Evolutionary conservation across 2,797 vertebrate species (phyloP).

Genomic region (Phataginus tetradactyla): DNA sequence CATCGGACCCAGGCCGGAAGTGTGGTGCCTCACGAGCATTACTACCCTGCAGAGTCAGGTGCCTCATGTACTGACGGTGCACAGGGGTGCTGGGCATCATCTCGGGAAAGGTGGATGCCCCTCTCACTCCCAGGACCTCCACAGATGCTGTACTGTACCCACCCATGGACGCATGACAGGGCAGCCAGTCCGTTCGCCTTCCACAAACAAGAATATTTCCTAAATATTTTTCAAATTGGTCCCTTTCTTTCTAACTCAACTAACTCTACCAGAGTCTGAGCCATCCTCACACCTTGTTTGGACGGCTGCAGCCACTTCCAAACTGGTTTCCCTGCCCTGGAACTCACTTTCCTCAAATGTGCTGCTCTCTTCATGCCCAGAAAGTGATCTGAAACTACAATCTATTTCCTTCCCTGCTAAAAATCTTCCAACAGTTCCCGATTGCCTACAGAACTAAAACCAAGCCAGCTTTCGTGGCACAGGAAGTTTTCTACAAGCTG

Average conservation of each 20-base stretch:
- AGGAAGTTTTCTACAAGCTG: background rate
- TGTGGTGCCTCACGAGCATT: conserved; percentile 7
- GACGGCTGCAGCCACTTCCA: background rate
- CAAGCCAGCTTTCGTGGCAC: background rate
- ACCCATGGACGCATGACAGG: background rate
- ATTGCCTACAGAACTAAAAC: background rate
- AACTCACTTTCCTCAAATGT: background rate
- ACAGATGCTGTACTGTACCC: background rate
- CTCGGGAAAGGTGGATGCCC: background rate
- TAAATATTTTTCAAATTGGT: background rate
- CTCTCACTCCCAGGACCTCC: background rate
- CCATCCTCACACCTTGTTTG: background rate
- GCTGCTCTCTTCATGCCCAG: background rate
- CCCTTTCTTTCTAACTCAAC: background rate
- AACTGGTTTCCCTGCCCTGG: background rate
- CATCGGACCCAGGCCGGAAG: conserved; percentile 51
- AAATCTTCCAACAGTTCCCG: background rate
- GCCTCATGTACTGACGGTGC: conserved; percentile 31
- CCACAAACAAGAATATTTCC: background rate
- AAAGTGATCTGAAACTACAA: background rate
- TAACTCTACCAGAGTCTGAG: background rate
- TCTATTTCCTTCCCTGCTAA: background rate
- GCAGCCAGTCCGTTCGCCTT: background rate
- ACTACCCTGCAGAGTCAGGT: background rate
- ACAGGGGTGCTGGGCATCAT: background rate